A percentile compares a stretch with the other conserved stretches of the same genome.
Evolutionary conservation across 2,113 vertebrate genomes (phyloP).

Genomic region (Pelvicachromis taeniatus): DNA sequence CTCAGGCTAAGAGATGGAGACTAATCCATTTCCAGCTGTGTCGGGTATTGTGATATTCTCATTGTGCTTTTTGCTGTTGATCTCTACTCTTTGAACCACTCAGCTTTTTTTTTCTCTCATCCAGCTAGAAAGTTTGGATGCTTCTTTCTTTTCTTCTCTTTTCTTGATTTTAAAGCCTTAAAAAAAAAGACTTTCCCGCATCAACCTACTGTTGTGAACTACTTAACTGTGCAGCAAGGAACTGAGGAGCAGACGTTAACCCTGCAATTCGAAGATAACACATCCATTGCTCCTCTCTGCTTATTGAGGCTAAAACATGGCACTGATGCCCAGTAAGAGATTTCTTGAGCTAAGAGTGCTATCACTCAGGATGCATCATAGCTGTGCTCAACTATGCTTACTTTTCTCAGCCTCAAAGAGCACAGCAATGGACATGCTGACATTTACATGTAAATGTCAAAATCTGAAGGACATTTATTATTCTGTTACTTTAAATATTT

Average conservation of each 20-base stretch:
- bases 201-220: neutral
- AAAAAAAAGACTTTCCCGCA: neutral
- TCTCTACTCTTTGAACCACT: neutral
- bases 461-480: neutral
- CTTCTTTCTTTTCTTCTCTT: neutral
- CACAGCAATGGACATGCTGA: neutral
- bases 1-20: neutral
- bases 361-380: neutral
- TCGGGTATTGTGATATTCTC: neutral
- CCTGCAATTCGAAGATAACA: neutral
- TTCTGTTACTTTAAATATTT: neutral
- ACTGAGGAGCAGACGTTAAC: neutral
- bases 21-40: neutral
- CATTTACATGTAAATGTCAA: neutral
- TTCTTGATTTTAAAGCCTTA: neutral
- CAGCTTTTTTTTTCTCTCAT: neutral
- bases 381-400: neutral
- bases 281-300: neutral
- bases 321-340: neutral
- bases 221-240: neutral
- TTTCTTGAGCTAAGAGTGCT: neutral
- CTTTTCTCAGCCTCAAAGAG: neutral
- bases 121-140: neutral
- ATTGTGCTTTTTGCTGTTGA: neutral
- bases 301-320: neutral